Evolutionary conservation across 2,888 invertebrate genomes (phyloP), one percentile per base, ranked within the genome.

Genomic region (Hermaeophaga mercurialis): DNA sequence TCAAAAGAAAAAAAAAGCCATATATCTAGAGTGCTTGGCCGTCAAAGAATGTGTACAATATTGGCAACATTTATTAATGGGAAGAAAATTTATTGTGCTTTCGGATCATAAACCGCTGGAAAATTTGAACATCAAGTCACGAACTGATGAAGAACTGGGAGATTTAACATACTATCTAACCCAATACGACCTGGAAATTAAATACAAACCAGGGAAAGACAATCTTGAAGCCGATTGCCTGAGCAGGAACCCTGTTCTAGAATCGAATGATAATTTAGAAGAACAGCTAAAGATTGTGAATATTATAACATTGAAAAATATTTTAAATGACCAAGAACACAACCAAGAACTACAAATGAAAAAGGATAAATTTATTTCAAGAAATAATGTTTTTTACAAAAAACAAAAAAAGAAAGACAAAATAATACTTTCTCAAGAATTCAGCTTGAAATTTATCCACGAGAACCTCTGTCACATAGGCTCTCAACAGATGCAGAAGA

Each of bases 141-240:
- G 63, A 53, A 59, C 63, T 1, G 64, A 66, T 46, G 59, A 61
- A 58, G 61, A 65, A 45, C n/a, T n/a, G n/a, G 63, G 64, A 7
- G 58, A 66, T 17, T 39, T 63, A 8, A 54, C 54, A 26, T 54
- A 63, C 44, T 63, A 63, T 41, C 22, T 65, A 26, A 63, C 62
- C 24, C 62, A 64, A 57, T 65, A 56, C 41, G 34, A 65, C 28
- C 60, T 63, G 38, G 24, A 63, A 56, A 47, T 66, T 24, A 63
- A 34, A 61, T 65, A 65, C 41, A 3, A 7, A 26, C 59, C 59
- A 14, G 65, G 61, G 15, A 58, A 49, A 59, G 5, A 18, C 5
- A 22, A 31, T n/a, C n/a, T n/a, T n/a, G 63, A 65, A 47, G 65
- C 63, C 24, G 64, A 36, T 8, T 7, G 28, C 59, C 26, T 48